Evolutionary conservation across 2,113 vertebrate genomes (phyloP).

Genomic region (Leucoraja erinaceus): DNA sequence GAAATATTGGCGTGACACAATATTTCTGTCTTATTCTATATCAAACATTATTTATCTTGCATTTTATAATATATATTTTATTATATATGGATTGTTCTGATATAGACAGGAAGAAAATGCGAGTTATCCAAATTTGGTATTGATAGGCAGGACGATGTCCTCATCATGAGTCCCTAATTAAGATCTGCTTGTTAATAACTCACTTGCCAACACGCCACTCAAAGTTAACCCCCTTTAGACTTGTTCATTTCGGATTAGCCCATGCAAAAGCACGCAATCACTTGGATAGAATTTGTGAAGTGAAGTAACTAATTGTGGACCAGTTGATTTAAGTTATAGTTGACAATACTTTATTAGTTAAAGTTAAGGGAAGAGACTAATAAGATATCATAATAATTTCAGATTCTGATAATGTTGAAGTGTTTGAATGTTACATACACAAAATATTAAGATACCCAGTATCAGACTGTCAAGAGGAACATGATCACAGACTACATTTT

Average conservation of each 20-base stretch:
- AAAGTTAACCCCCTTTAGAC: neutral
- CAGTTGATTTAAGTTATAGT: neutral
- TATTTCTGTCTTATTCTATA: no score
- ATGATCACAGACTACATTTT: neutral
- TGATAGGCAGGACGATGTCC: no score
- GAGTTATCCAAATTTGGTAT: no score
- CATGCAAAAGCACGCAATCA: neutral
- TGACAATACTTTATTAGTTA: neutral
- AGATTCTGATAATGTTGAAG: neutral
- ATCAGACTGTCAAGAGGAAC: neutral
- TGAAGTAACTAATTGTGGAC: neutral
- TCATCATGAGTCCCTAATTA: neutral
- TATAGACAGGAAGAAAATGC: no score
- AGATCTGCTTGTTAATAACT: neutral
- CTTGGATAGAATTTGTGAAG: neutral
- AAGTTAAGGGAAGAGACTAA: neutral
- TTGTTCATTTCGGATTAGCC: neutral
- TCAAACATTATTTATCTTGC: no score
- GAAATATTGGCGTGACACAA: no score
- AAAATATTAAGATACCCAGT: neutral
- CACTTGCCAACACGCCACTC: neutral
- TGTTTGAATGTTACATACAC: neutral
- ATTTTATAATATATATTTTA: no score
- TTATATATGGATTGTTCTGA: no score
- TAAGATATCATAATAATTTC: neutral